Base-by-base conservation (phyloP, 2,888 invertebrate species). In the Stenurella melanura region DNA sequence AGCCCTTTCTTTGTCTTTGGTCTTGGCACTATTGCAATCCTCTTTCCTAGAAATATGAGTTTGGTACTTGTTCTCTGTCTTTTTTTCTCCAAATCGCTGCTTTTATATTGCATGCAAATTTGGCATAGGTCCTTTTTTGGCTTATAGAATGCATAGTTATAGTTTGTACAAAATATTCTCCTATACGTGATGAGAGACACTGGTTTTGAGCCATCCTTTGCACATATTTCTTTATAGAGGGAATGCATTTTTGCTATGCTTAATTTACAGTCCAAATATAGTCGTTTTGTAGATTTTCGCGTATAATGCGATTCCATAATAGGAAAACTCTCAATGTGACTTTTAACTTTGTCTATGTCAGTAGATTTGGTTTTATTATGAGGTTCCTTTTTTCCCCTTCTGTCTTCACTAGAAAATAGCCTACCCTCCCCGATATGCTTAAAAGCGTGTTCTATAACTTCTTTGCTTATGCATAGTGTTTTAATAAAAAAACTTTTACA, bases 241-340 rank as follows among this genome's bases (percentile, higher is more conserved):
- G 64, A 60, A 78, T 83, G 76, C 80, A 83, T 83, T 78, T 82
- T 83, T 50, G 77, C 34, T 63, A 83, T 69, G 50, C 54, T 63
- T 78, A 26, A 26, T 26, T 26, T 81, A 4, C 57, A 58, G 66
- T 83, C 80, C 17, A 81, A 75, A 72, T 84, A 83, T 70, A 76
- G 73, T 54, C 80, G 68, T 64, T 76, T 75, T n/a, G 78, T 81
- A 58, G 68, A 73, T 68, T 78, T 80, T 57, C 80, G 61, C 26
- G 72, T 76, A 54, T 80, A 83, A 56, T 83, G 81, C 11, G 79
- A 79, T 66, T 83, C 80, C 69, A 82, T 79, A 19, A 61, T 72
- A 15, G 82, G 80, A 74, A 83, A 83, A 70, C 79, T 79, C 38
- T 78, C 77, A 42, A 83, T 83, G 57, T 83, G 82, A 0, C 60